Evolutionary conservation across 2,113 vertebrate species (phyloP).

Genomic region (human (Homo sapiens)): DNA sequence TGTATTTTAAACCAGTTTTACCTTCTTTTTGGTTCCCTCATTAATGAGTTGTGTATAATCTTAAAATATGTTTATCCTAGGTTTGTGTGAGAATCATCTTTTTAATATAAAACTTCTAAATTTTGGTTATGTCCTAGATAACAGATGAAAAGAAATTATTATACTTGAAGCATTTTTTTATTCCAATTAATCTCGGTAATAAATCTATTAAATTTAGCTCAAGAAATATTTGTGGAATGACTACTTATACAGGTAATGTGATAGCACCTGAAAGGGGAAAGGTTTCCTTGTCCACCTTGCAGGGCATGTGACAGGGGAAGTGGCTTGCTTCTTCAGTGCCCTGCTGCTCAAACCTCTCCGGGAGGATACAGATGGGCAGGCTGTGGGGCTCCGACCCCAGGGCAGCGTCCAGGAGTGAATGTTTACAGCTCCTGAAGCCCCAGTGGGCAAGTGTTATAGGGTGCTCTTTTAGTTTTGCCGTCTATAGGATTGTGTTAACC

Average conservation of each 20-base stretch:
- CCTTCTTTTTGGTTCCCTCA: not conserved
- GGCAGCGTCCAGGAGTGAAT: no score
- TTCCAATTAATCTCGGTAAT: not conserved
- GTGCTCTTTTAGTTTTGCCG: no score
- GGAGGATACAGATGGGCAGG: no score
- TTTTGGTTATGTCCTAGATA: not conserved
- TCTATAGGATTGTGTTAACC: no score
- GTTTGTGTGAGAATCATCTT: not conserved
- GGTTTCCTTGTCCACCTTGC: no score
- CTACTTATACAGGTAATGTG: not conserved
- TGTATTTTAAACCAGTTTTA: not conserved
- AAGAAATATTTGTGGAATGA: not conserved
- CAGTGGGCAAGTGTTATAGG: no score
- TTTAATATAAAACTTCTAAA: not conserved
- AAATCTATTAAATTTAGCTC: not conserved
- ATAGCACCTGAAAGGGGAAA: not conserved
- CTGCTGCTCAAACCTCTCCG: no score
- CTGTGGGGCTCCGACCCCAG: no score
- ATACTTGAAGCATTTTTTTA: not conserved
- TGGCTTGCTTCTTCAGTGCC: no score
- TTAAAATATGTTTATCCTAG: not conserved
- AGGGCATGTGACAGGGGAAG: no score
- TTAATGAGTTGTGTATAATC: not conserved
- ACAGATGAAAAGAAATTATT: not conserved
- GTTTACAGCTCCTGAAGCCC: no score